Evolutionary conservation across 2,888 invertebrate species (phyloP).

Genomic region (Seira ritae): DNA sequence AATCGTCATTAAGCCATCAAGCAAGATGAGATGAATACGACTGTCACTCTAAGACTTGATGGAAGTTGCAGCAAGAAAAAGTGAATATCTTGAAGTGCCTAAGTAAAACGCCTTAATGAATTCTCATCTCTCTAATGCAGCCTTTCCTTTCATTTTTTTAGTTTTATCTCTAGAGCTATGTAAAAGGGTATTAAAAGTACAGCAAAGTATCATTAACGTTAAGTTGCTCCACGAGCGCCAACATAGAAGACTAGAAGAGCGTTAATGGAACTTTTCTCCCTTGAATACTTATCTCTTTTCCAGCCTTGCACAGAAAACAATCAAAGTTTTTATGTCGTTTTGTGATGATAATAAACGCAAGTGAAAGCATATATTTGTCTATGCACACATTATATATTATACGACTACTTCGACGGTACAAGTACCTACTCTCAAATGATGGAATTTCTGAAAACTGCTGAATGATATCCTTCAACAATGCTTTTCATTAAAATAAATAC

Average conservation of each 20-base stretch:
- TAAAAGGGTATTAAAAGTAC: not conserved
- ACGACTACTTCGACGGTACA: not conserved
- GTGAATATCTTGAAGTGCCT: not conserved
- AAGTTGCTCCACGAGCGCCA: not conserved
- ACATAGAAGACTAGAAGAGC: not conserved
- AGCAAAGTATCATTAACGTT: not conserved
- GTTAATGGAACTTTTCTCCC: not conserved
- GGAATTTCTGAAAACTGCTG: not conserved
- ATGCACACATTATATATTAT: no score
- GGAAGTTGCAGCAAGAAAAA: not conserved
- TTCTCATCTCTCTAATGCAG: conserved; percentile 1
- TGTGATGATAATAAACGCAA: not conserved
- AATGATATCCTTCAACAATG: not conserved
- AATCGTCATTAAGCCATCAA: conserved; percentile 38
- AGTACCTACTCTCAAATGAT: not conserved
- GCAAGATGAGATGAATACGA: not conserved
- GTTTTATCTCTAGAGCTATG: not conserved
- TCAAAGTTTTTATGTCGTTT: not conserved
- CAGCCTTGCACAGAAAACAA: conserved; percentile 22
- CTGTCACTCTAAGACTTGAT: not conserved
- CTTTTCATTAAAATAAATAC: not conserved
- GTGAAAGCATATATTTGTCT: not conserved
- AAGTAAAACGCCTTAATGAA: conserved; percentile 22
- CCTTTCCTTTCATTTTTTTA: conserved; percentile 17
- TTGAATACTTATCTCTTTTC: conserved; percentile 6